phyloP scores from a whole-genome alignment of 2,797 vertebrate genomes.

The Myotis myotis region DNA sequence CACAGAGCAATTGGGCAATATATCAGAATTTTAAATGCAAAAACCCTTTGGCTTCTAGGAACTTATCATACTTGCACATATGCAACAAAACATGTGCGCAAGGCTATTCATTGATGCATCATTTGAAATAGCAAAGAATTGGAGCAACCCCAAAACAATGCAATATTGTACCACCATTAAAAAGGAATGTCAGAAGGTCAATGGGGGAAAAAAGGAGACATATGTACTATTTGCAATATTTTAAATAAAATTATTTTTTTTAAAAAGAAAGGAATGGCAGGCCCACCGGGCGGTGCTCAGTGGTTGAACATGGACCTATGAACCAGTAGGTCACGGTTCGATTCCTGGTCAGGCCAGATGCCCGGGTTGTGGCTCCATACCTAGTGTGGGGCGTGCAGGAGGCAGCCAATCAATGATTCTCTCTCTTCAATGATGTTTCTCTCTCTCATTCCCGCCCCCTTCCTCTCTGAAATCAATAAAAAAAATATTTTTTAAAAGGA shows the following conservation, averaged over 20 bases:
- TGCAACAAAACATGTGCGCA: background rate
- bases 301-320: too few relatives aligned
- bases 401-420: background rate
- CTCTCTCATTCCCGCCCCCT: background rate
- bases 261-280: too few relatives aligned
- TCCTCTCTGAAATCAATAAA: background rate
- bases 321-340: too few relatives aligned
- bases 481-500: background rate
- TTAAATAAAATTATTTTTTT: too few relatives aligned
- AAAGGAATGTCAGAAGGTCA: background rate
- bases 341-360: background rate
- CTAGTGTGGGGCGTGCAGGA: background rate
- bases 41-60: background rate
- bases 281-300: too few relatives aligned
- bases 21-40: slow-evolving; percentile 32
- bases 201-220: too few relatives aligned
- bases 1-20: slow-evolving; percentile 20
- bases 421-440: background rate
- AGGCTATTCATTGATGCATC: background rate
- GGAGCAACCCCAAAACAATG: background rate
- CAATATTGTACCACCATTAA: background rate
- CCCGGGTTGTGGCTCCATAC: background rate
- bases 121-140: background rate
- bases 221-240: too few relatives aligned
- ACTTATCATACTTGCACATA: background rate